phyloP scores from a whole-genome alignment of 2,113 vertebrate genomes.

The Heterochromis multidens region DNA sequence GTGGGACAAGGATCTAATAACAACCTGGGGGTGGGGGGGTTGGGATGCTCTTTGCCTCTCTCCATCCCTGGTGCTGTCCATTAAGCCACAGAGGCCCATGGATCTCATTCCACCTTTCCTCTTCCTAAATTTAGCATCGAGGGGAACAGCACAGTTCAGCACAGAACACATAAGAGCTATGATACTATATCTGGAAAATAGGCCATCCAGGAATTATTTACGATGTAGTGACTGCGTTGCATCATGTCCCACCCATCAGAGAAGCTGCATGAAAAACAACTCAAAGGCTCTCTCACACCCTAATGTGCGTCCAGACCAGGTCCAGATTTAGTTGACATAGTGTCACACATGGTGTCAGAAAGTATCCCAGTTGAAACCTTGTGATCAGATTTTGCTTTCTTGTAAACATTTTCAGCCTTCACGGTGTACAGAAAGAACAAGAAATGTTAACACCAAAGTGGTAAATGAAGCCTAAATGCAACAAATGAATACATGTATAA shows the following conservation, averaged over 20 bases:
- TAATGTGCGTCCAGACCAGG: not conserved
- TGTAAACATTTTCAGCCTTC: not conserved
- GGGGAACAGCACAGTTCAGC: constrained; percentile 24
- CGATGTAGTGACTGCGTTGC: not conserved
- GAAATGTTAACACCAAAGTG: accelerated
- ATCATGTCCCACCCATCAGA: not conserved
- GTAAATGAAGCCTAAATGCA: not conserved
- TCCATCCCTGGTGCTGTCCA: constrained; percentile 26
- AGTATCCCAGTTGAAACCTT: not conserved
- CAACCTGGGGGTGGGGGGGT: constrained; percentile 24
- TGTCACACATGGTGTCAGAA: constrained; percentile 11
- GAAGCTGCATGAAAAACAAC: not conserved
- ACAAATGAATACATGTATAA: not conserved
- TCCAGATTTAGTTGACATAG: not conserved
- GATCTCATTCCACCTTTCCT: constrained; percentile 38
- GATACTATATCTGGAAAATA: constrained; percentile 8
- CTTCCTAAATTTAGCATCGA: constrained; percentile 39
- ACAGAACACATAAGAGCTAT: not conserved
- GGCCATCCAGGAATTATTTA: not conserved
- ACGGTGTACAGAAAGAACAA: too few relatives aligned
- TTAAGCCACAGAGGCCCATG: constrained; percentile 18
- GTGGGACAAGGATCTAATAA: constrained; percentile 42
- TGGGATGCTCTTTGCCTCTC: not conserved
- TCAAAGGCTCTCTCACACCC: not conserved
- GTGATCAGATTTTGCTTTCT: not conserved